A percentile compares a stretch with the other conserved stretches of the same genome.
Conservation (phyloP, 37 sponge, comb jelly and placozoan species). For the Corticium candelabrum region DNA sequence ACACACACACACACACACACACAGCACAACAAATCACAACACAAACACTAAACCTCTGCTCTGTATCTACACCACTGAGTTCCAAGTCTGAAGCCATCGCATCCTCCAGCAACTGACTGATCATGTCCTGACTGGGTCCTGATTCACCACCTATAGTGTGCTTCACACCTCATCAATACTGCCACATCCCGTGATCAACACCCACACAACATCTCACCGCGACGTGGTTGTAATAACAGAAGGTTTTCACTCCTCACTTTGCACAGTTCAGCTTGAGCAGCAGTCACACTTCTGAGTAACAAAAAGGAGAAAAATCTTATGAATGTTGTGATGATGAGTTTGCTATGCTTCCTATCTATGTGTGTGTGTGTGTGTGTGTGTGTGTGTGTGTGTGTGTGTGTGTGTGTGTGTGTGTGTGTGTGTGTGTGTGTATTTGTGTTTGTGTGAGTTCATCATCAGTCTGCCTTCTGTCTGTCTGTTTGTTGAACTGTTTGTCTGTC, state of each 20-base stretch:
- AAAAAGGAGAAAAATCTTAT: too few relatives aligned
- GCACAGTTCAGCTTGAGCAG: background rate
- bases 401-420: background rate
- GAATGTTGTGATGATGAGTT: too few relatives aligned
- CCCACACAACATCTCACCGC: too few relatives aligned
- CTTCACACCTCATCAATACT: too few relatives aligned
- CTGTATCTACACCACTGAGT: background rate
- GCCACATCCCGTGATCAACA: too few relatives aligned
- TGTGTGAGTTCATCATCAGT: background rate
- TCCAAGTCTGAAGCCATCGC: constrained; percentile 20
- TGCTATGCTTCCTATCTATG: too few relatives aligned
- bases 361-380: constrained; percentile 12
- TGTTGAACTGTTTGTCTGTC: too few relatives aligned
- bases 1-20: too few relatives aligned
- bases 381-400: background rate
- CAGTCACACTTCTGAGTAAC: background rate
- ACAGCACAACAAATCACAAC: too few relatives aligned
- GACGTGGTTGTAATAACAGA: constrained; percentile 11
- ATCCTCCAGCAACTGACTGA: constrained; percentile 55
- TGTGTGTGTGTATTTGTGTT: background rate
- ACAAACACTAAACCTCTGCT: too few relatives aligned
- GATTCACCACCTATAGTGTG: too few relatives aligned
- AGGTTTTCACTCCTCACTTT: constrained; percentile 5
- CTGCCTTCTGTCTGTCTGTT: background rate
- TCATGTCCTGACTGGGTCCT: constrained; percentile 32